A percentile compares a stretch with the other conserved stretches of the same genome.
These are phyloP conservation scores for Ibidorhyncha struthersii DNA, from an alignment of 2,113 vertebrate species.

Conservation along the genomic window DNA sequence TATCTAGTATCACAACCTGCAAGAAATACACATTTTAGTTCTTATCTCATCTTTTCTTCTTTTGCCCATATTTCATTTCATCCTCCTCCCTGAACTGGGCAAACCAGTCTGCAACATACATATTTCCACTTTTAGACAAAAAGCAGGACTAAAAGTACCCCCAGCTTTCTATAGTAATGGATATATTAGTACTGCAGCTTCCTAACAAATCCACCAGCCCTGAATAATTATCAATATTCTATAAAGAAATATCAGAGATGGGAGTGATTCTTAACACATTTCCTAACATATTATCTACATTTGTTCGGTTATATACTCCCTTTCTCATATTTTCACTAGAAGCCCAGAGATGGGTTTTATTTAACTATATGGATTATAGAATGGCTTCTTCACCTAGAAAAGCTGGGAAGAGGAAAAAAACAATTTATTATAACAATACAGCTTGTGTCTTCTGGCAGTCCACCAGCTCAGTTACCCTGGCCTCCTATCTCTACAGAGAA, in stretches of 20 bases:
- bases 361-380: background rate
- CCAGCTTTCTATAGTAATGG: background rate
- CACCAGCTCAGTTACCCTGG: background rate
- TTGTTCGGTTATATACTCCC: background rate
- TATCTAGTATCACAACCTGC: background rate
- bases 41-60: background rate
- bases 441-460: background rate
- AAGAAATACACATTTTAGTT: background rate
- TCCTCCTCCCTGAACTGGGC: background rate
- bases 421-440: background rate
- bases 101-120: background rate
- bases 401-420: accelerated
- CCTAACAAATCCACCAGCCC: background rate
- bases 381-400: background rate
- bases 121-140: background rate
- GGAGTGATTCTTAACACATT: background rate
- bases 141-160: background rate
- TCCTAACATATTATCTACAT: background rate
- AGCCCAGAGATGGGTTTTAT: background rate
- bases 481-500: background rate
- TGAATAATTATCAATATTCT: background rate
- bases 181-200: background rate
- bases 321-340: background rate
- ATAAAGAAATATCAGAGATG: background rate
- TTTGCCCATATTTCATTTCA: background rate